Evolutionary conservation across 2,888 invertebrate species (phyloP).

Genomic region (Trilocha varians): DNA sequence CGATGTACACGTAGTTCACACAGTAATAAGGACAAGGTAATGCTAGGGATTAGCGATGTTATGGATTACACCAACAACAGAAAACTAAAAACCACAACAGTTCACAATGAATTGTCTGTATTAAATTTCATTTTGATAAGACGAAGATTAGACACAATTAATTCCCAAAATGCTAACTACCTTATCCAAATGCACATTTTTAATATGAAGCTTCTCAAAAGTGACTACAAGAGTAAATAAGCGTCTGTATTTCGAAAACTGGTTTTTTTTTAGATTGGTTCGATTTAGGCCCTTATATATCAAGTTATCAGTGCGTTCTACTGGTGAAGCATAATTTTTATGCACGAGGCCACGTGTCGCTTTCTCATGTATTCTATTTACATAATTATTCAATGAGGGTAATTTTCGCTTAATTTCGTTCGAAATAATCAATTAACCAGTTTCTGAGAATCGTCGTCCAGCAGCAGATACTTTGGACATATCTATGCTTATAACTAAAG

Average conservation of each 20-base stretch:
- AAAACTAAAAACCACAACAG: too few species aligned
- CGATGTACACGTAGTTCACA: conserved; percentile 13
- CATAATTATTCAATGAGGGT: conserved; percentile 16
- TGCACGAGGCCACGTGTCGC: conserved; percentile 26
- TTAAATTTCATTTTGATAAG: too few species aligned
- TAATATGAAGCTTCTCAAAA: too few species aligned
- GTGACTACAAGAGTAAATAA: not conserved
- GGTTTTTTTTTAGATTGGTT: not conserved
- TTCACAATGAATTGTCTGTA: too few species aligned
- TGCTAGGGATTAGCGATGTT: not conserved
- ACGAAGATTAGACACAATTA: too few species aligned
- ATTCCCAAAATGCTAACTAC: too few species aligned
- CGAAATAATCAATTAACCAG: not conserved
- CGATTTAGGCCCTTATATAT: not conserved
- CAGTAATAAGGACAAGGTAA: conserved; percentile 49
- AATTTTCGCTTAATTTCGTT: conserved; percentile 7
- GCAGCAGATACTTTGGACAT: too few species aligned
- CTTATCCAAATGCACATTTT: too few species aligned
- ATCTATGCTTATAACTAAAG: too few species aligned
- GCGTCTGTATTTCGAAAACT: not conserved
- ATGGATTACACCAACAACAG: too few species aligned
- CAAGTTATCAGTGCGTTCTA: conserved; percentile 4
- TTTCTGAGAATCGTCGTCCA: conserved; percentile 2
- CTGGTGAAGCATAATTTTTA: conserved; percentile 29
- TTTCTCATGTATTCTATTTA: conserved; percentile 38